These are phyloP conservation scores for Drosophila meridionalis DNA, from an alignment of 2,888 invertebrate species.

Conservation along the genomic window DNA sequence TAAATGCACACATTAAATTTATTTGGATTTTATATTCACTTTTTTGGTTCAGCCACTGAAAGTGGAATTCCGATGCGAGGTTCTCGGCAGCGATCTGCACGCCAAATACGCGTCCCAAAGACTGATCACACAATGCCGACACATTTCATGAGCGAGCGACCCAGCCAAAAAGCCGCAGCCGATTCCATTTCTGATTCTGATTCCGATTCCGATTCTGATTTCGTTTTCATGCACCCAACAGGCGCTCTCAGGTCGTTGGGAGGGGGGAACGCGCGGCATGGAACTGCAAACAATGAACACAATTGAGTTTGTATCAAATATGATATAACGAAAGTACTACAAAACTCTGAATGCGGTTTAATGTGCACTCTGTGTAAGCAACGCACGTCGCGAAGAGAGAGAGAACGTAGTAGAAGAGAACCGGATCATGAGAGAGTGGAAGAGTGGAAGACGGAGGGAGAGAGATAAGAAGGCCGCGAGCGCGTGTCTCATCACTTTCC, in stretches of 20 bases:
- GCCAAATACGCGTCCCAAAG: slow-evolving; percentile 55
- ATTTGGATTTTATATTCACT: slow-evolving; percentile 15
- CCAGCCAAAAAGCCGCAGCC: slow-evolving; percentile 17
- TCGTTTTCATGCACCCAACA: slow-evolving; percentile 9
- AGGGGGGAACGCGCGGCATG: background rate
- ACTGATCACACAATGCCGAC: slow-evolving; percentile 57
- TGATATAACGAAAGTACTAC: slow-evolving; percentile 24
- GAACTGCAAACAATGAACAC: slow-evolving; percentile 28
- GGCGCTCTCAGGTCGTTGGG: background rate
- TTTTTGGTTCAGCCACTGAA: slow-evolving; percentile 27
- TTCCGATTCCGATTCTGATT: slow-evolving; percentile 38
- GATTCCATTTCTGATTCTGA: slow-evolving; percentile 31
- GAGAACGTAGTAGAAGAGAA: slow-evolving; percentile 12
- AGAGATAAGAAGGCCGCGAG: background rate
- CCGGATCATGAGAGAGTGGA: background rate
- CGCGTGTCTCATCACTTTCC: slow-evolving; percentile 36
- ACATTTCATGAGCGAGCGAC: slow-evolving; percentile 23
- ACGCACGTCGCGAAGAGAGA: slow-evolving; percentile 17
- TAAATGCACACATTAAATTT: slow-evolving; percentile 9
- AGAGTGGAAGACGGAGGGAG: background rate
- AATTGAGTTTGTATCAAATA: slow-evolving; percentile 30
- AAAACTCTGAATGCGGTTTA: slow-evolving; percentile 9
- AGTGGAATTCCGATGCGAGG: slow-evolving; percentile 13
- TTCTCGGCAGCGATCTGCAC: slow-evolving; percentile 58
- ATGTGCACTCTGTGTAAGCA: slow-evolving; percentile 29